These are phyloP conservation scores for Ormyrus labotus DNA, from an alignment of 2,888 invertebrate species.

Conservation along the genomic window DNA sequence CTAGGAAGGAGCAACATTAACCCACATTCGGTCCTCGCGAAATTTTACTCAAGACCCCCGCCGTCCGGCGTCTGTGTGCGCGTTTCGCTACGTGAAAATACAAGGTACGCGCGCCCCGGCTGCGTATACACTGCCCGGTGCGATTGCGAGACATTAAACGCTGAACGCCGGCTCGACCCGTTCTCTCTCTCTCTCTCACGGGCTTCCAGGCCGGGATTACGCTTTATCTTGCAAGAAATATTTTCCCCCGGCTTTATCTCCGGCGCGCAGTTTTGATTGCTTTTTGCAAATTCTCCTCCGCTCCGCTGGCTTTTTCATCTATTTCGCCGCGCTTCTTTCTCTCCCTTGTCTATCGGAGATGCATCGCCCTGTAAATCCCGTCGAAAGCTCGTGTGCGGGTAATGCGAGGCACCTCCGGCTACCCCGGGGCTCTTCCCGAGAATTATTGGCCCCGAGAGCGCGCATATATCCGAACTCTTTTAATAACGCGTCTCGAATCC, in stretches of 20 bases:
- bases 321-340: not conserved
- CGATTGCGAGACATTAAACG: not conserved
- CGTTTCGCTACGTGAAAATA: not conserved
- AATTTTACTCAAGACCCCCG: constrained; percentile 32
- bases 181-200: no score
- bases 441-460: constrained; percentile 1
- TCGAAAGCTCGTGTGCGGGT: not conserved
- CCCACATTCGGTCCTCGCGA: constrained; percentile 40
- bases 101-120: not conserved
- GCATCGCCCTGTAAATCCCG: constrained; percentile 53
- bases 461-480: constrained; percentile 30
- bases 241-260: not conserved
- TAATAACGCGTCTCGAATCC: constrained; percentile 29
- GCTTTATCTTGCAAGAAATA: constrained; percentile 10
- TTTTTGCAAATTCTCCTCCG: not conserved
- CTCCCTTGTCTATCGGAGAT: constrained; percentile 46
- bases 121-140: no score
- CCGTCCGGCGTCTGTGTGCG: not conserved
- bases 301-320: not conserved
- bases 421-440: no score
- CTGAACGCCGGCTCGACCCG: no score
- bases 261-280: not conserved
- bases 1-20: constrained; percentile 33
- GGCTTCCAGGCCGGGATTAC: not conserved
- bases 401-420: no score